phyloP scores from a whole-genome alignment of 2,888 invertebrate species.

The Drosophila parthenogenetica region DNA sequence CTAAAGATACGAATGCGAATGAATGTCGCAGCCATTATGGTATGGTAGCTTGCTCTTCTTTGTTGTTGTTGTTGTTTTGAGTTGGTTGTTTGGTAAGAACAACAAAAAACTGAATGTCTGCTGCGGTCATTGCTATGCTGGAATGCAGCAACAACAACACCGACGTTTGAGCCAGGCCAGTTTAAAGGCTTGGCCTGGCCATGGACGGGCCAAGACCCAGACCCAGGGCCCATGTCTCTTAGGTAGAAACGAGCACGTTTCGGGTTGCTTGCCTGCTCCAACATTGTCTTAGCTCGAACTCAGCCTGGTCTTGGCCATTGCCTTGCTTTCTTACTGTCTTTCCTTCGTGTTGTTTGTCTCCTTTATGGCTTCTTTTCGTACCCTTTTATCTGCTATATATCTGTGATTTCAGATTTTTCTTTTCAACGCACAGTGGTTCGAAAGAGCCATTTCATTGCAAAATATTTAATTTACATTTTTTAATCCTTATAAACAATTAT shows the following conservation, averaged over 20 bases:
- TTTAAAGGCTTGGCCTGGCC: constrained; percentile 72
- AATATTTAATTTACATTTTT: too few relatives aligned
- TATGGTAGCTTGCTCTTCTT: constrained; percentile 31
- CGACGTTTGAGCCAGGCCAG: constrained; percentile 52
- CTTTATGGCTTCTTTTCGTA: constrained; percentile 79
- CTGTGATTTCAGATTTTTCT: constrained; percentile 76
- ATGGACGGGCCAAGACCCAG: constrained; percentile 38
- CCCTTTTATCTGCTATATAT: constrained; percentile 71
- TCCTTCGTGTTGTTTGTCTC: constrained; percentile 73
- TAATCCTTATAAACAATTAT: too few relatives aligned
- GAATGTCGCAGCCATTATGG: constrained; percentile 82
- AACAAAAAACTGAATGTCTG: constrained; percentile 57
- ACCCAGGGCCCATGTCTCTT: constrained; percentile 44
- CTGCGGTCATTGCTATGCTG: constrained; percentile 78
- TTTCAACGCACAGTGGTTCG: constrained; percentile 26
- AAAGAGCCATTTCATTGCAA: neutral
- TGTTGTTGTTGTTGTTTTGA: constrained; percentile 60
- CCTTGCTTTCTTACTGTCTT: constrained; percentile 41
- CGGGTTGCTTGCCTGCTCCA: constrained; percentile 32
- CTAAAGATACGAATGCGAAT: constrained; percentile 67
- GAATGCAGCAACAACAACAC: constrained; percentile 64
- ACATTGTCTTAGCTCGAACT: constrained; percentile 27
- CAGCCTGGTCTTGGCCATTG: constrained; percentile 31
- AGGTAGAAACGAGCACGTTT: constrained; percentile 60
- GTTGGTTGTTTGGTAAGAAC: constrained; percentile 33